These are phyloP conservation scores for Micoletzkya japonica DNA, from an alignment of 2,888 invertebrate genomes.

Conservation along the genomic window DNA sequence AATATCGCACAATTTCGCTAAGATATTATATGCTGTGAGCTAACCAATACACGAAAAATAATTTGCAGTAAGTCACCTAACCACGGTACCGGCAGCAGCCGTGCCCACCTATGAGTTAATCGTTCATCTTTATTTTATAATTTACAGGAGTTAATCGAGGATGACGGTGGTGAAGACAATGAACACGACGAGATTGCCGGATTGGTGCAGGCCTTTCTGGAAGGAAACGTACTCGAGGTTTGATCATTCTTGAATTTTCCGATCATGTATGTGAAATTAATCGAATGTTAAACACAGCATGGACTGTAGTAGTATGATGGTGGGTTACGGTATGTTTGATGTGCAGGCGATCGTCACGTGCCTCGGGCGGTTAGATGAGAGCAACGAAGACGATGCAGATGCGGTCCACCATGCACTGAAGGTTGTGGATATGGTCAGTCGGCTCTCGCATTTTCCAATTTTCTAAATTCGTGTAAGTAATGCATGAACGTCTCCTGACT, in stretches of 20 bases:
- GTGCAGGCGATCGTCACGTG: constrained; percentile 23
- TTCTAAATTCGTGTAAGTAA: not conserved
- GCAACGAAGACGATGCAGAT: constrained; percentile 75
- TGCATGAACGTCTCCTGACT: not conserved
- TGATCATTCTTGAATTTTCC: not conserved
- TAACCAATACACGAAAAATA: no score
- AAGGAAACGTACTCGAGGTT: constrained; percentile 17
- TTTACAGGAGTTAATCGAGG: constrained; percentile 24
- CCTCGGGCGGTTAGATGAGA: constrained; percentile 79
- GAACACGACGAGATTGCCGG: constrained; percentile 7
- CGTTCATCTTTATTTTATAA: no score
- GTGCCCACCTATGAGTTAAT: no score
- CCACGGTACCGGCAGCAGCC: no score
- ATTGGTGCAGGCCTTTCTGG: constrained; percentile 6
- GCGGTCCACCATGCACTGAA: constrained; percentile 91
- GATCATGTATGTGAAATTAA: not conserved
- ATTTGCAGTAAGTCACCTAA: no score
- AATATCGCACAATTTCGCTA: no score
- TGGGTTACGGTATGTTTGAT: no score
- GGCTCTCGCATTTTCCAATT: not conserved
- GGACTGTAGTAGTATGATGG: no score
- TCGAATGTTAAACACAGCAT: not conserved
- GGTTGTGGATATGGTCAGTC: constrained; percentile 79
- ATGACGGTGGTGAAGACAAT: constrained; percentile 20
- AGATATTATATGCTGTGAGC: no score